A percentile compares a stretch with the other conserved stretches of the same genome.
These are phyloP conservation scores for Eleginops maclovinus DNA, from an alignment of 2,113 vertebrate genomes.

Conservation along the genomic window DNA sequence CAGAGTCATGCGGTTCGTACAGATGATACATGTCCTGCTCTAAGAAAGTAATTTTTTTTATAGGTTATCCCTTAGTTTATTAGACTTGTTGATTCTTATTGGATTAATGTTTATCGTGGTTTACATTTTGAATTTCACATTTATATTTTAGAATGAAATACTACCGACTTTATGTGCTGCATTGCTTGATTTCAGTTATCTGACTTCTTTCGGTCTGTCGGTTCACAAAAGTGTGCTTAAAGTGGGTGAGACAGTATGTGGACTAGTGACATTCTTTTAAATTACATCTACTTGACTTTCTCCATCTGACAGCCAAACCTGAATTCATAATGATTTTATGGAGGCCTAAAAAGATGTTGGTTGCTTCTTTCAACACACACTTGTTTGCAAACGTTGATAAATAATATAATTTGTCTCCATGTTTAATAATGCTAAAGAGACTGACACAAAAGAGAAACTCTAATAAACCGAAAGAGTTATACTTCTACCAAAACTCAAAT, in stretches of 20 bases:
- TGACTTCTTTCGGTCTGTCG: conserved; percentile 4
- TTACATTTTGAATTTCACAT: background rate
- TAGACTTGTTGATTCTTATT: background rate
- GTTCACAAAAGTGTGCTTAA: conserved; percentile 25
- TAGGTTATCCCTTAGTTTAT: background rate
- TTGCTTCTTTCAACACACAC: conserved; percentile 3
- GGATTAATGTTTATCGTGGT: no score
- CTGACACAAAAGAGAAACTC: background rate
- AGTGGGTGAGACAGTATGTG: conserved; percentile 38
- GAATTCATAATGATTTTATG: conserved; percentile 1
- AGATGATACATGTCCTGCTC: background rate
- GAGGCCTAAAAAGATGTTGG: background rate
- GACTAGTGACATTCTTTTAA: conserved; percentile 62
- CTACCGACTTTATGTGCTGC: background rate
- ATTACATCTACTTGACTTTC: conserved; percentile 31
- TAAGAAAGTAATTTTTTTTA: background rate
- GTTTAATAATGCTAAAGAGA: background rate
- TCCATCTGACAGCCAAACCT: conserved; percentile 18
- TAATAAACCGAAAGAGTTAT: background rate
- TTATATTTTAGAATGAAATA: background rate
- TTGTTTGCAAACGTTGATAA: conserved; percentile 25
- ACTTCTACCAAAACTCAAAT: background rate
- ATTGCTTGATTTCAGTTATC: background rate
- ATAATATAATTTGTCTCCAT: background rate
- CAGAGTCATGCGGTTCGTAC: background rate